A percentile compares a stretch with the other conserved stretches of the same genome.
Evolutionary conservation across 2,888 invertebrate genomes (phyloP).

Genomic region (Melieria crassipennis): DNA sequence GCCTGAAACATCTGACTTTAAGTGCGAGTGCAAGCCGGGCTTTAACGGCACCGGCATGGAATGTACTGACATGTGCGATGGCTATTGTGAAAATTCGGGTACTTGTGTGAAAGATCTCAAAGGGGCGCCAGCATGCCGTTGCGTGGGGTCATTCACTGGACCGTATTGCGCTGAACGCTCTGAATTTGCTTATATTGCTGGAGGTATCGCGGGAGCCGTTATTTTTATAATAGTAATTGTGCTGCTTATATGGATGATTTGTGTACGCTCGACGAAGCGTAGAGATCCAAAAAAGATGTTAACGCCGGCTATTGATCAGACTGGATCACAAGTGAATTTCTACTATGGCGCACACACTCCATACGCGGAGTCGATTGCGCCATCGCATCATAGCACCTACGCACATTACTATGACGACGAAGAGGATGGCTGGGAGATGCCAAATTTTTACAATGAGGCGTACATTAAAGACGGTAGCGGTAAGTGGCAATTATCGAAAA

Average conservation of each 20-base stretch:
- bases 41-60: conserved; percentile 88
- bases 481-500: neutral
- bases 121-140: conserved; percentile 87
- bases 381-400: conserved; percentile 94
- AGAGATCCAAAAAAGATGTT: conserved; percentile 92
- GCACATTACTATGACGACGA: conserved; percentile 96
- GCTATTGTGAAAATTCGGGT: conserved; percentile 90
- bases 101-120: conserved; percentile 84
- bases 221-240: conserved; percentile 92
- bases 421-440: conserved; percentile 98
- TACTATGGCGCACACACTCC: conserved; percentile 95
- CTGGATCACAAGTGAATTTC: conserved; percentile 94
- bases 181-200: conserved; percentile 95
- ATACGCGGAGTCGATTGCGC: conserved; percentile 94
- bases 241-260: conserved; percentile 96
- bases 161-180: conserved; percentile 89
- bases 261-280: conserved; percentile 87
- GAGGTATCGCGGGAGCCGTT: conserved; percentile 93
- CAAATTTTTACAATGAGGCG: conserved; percentile 95
- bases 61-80: conserved; percentile 84
- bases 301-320: conserved; percentile 88
- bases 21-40: conserved; percentile 93
- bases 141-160: conserved; percentile 92
- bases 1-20: conserved; percentile 84
- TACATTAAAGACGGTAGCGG: conserved; percentile 86